Evolutionary conservation across 30 jellyfish, hydroid and myxozoan species (phyloP), one percentile per base, ranked within the genome.

Genomic region (Chrysaora quinquecirrha): DNA sequence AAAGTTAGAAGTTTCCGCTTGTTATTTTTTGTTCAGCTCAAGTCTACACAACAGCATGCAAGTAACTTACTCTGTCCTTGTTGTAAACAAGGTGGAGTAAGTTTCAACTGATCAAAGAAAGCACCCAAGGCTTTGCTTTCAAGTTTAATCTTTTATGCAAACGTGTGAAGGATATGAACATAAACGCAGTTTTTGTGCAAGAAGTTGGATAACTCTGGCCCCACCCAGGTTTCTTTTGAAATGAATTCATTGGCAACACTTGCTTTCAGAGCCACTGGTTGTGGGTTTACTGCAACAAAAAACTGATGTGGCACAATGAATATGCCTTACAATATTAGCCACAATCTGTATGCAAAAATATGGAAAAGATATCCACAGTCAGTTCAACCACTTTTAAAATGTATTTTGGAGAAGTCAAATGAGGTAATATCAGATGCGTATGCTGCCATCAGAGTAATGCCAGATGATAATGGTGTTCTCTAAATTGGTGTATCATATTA

Each of bases 281-380:
- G 83, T 63, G 90, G 90, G 23, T 63, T 33, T 79, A 4, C 85
- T 64, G 90, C 83, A 46, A 63, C 63, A 18, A 65, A 79, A n/a
- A 73, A 63, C 7, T 79, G 83, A 73, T 79, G 90, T 67, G 47
- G 73, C 73, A 63, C 83, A 11, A 79, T 79, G 84, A 79, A 64
- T 28, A 79, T 64, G 83, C 90, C 90, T 9, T 47, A 63, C 34
- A 25, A 38, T 24, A 21, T 79, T 14, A 63, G 83, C 83, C 48
- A 65, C 16, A 34, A 47, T 47, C 9, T 63, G 43, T 79, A 34
- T 21, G 49, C 0, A 65, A 47, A 30, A 34, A 64, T 43, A 56
- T 63, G 22, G 38, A 46, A 28, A 43, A 64, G 33, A 48, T 63
- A 11, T 73, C 64, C 1, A 74, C 30, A 25, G 82, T 70, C 2